phyloP scores from a whole-genome alignment of 2,797 vertebrate genomes.

The Carapus acus region DNA sequence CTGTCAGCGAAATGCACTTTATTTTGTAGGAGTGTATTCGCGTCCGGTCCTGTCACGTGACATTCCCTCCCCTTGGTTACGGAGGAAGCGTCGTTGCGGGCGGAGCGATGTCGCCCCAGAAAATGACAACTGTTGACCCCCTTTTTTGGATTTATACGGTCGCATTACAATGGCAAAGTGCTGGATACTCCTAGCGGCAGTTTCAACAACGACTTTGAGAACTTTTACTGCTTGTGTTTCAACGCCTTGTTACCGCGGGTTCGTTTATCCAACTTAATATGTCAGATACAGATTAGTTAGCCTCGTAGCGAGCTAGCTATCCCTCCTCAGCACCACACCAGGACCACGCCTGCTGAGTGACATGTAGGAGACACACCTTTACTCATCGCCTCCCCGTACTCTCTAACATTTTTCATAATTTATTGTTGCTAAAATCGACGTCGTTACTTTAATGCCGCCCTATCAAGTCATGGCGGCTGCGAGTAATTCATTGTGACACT shows the following conservation, averaged over 20 bases:
- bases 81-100: conserved; percentile 60
- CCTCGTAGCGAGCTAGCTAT: conserved; percentile 53
- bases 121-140: conserved; percentile 8
- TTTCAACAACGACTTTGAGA: conserved; percentile 5
- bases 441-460: too few relatives aligned
- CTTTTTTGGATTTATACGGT: conserved; percentile 7
- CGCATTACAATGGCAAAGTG: conserved; percentile 28
- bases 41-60: conserved; percentile 57
- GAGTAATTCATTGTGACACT: conserved; percentile 66
- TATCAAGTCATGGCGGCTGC: conserved; percentile 44
- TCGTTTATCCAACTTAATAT: conserved; percentile 35
- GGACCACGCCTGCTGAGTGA: conserved; percentile 46
- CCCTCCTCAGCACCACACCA: conserved; percentile 33
- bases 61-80: conserved; percentile 58
- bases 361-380: too few relatives aligned
- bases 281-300: conserved; percentile 63
- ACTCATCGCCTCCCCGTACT: background rate
- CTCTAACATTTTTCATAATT: background rate
- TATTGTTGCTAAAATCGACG: too few relatives aligned
- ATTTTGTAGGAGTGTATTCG: conserved; percentile 39
- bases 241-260: conserved; percentile 13
- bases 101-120: conserved; percentile 21
- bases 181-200: background rate
- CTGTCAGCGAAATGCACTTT: conserved; percentile 30
- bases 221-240: background rate